Evolutionary conservation across 2,888 invertebrate species (phyloP), one percentile per base, ranked within the genome.

Genomic region (Mycalesis mineus): DNA sequence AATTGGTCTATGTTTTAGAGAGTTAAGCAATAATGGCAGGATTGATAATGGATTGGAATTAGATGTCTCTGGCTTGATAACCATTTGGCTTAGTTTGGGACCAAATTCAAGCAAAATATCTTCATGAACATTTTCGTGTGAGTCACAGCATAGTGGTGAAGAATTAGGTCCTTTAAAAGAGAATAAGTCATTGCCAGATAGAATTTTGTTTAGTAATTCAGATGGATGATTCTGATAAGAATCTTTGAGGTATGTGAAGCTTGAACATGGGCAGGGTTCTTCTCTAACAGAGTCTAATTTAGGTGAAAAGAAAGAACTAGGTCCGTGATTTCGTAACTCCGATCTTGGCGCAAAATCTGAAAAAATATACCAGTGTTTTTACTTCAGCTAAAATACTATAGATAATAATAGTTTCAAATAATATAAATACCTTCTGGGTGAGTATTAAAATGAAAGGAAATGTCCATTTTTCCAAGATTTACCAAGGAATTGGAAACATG

Each of bases 381-480:
- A 6, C 1, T 40, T n/a, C n/a, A n/a, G n/a, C n/a, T n/a, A n/a
- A n/a, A n/a, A n/a, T n/a, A n/a, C n/a, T n/a, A n/a, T n/a, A n/a
- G n/a, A 7, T 11, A 42, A 22, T 9, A n/a, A 44, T 28, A 31
- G 22, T 50, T 11, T 29, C 42, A 37, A 5, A 15, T 29, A 36
- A n/a, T 49, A 15, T 29, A 39, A 15, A 71, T 72, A 84, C 85
- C 84, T 65, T 71, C 71, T n/a, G 68, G 69, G 62, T 78, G 80
- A 15, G 76, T 68, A 58, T 80, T 79, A 54, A 88, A 71, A 66
- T 86, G 75, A 57, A 88, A 79, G 3, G 86, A 73, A 22, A 89
- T 73, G 49, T 88, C 88, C 80, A 89, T 84, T 71, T 86, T 88
- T 28, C 88, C 88, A 15, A 88, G 75, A 62, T 88, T 88, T 36